Conservation (phyloP, 2,113 vertebrate species). For the Daphoenositta chrysoptera region DNA sequence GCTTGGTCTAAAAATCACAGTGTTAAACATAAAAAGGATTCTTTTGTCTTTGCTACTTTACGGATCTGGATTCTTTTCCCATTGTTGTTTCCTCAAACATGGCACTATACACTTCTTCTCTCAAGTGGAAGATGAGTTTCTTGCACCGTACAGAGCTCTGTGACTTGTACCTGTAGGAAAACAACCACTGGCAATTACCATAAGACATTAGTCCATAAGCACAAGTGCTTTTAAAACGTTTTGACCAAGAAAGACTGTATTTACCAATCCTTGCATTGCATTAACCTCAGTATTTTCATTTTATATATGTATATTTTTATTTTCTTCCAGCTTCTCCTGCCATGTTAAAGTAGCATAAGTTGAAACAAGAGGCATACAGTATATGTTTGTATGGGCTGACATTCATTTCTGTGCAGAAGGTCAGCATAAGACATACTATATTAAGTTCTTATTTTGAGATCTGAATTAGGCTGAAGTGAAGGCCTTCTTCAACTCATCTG, state of each 20-base stretch:
- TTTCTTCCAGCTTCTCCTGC: constrained; percentile 55
- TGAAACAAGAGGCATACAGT: constrained; percentile 54
- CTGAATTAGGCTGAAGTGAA: background rate
- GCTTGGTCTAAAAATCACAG: background rate
- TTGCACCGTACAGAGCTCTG: background rate
- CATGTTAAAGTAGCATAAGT: constrained; percentile 59
- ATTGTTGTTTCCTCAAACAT: background rate
- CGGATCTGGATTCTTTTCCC: background rate
- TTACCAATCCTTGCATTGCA: background rate
- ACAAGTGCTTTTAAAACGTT: background rate
- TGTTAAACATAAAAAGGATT: background rate
- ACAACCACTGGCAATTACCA: background rate
- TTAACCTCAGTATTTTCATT: background rate
- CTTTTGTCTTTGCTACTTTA: background rate
- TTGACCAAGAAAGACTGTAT: background rate
- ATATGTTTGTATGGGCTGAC: constrained; percentile 34
- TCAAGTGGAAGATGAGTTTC: background rate
- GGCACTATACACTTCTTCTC: background rate
- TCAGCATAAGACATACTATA: background rate
- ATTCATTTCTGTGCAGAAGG: background rate
- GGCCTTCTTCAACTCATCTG: background rate
- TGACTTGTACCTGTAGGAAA: background rate
- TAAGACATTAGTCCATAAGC: background rate
- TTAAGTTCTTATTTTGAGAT: constrained; percentile 1
- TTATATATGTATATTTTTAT: background rate